Conservation (phyloP, 2,113 vertebrate genomes). For the Ctenodactylus gundi region DNA sequence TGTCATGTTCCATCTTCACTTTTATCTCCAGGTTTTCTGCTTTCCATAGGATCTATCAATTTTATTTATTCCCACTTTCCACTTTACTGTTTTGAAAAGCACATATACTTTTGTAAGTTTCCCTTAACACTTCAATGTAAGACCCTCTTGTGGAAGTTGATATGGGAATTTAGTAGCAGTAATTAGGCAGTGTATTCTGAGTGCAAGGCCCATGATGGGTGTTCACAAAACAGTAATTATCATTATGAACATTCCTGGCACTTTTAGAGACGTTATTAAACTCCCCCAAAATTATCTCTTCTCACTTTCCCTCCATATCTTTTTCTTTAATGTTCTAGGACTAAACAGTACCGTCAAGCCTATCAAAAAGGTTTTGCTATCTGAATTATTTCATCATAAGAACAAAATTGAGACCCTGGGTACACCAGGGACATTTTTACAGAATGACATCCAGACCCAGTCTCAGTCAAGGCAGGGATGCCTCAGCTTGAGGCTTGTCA, state of each 20-base stretch:
- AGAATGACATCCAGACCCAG: neutral
- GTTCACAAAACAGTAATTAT: neutral
- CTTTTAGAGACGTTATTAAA: neutral
- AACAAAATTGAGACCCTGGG: neutral
- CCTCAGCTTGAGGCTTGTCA: neutral
- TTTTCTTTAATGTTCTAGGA: neutral
- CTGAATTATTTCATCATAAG: neutral
- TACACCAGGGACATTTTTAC: no score
- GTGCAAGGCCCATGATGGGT: neutral
- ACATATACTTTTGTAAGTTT: neutral
- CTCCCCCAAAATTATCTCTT: neutral
- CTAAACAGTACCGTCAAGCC: neutral
- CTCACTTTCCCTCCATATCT: neutral
- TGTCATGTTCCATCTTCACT: neutral
- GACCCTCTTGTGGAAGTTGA: neutral
- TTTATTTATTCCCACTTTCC: constrained; percentile 2
- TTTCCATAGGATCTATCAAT: neutral
- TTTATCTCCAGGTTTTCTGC: neutral
- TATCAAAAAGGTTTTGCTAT: neutral
- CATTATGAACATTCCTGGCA: neutral
- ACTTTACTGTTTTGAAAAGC: constrained; percentile 18
- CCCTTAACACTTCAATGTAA: constrained; percentile 23
- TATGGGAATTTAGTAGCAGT: neutral
- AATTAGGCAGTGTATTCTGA: constrained; percentile 19
- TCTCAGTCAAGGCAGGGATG: fast-evolving